Evolutionary conservation across 2,797 vertebrate species (phyloP), one percentile per base, ranked within the genome.

Genomic region (Tangara arthus): DNA sequence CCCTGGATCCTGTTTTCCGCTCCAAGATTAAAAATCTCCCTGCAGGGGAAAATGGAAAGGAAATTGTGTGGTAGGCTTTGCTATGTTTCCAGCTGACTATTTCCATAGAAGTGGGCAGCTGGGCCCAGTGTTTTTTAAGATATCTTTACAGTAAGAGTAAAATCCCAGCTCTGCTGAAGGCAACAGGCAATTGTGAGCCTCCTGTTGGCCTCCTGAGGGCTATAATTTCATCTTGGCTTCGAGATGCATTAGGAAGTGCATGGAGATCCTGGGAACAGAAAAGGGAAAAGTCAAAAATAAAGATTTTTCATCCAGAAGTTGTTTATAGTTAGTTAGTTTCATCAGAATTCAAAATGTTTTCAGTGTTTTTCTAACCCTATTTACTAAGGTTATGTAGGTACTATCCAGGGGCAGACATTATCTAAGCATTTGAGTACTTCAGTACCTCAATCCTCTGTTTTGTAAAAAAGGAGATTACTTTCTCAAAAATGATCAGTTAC

Each of bases 11-110:
- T 71, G 55, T 91, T 88, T 90, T 87, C 61, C 34, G 82, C 23
- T 78, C 50, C 14, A 64, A 92, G 89, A 81, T 94, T 83, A 92
- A 94, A 93, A 92, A 65, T 55, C 65, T 87, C 28, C 50, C 84
- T 75, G 59, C 72, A 35, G 65, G 84, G 82, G 32, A 94, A 78
- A 94, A 63, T 5, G 4, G 34, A 87, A 86, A 87, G 89, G 84
- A 93, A 95, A 79, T 89, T 78, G 50, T 92, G 84, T 80, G 64
- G 89, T 94, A 92, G 65, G 34, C 46, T 95, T 93, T 94, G 82
- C 92, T 94, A 4, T 60, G 57, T 93, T 91, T 91, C 91, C 91
- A 94, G 72, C 59, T 91, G 79, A 85, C 53, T 86, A 69, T 69
- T 96, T 93, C 87, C 79, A 63, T 12, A 81, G 56, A 85, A 96